Evolutionary conservation across 2,888 invertebrate species (phyloP), one percentile per base, ranked within the genome.

Genomic region (Crioceris asparagi): DNA sequence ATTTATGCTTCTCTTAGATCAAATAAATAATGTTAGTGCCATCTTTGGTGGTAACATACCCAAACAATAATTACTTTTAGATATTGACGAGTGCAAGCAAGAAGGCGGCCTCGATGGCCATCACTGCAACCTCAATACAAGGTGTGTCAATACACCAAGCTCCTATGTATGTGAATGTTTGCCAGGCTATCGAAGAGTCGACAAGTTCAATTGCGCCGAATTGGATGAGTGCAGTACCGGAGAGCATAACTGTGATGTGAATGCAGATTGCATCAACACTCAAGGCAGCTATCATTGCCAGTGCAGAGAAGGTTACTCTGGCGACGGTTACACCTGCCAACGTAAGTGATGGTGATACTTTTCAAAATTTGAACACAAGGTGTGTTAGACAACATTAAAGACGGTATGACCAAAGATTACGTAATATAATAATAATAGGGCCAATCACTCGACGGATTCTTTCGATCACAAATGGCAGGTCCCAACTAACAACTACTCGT

Each of bases 81-180:
- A 90, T 68, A 77, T 87, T 48, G 81, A 91, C 63, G 90, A 91
- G 68, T 91, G 90, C 63, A 72, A 75, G 56, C 74, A 77, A 53
- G 75, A 79, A 48, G 87, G 84, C 32, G 83, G 80, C 11, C 69
- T 77, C 35, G 76, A 79, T 55, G 85, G 87, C 14, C 85, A 88
- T 64, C 85, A 88, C 66, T 90, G 90, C 64, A 79, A 83, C 62
- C 75, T 77, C 47, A 84, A 87, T 69, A 86, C 87, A 38, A 72
- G 72, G 46, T 91, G 90, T 63, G 77, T 85, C 47, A 90, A 90
- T 68, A 80, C 80, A 29, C 69, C 76, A 37, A 88, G 90, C 40
- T 77, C 82, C 46, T 90, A 88, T 66, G 73, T 77, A 46, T 91
- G 90, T 67, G 79, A 84, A 66, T 91, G 90, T 65, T 69, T 81